phyloP scores from a whole-genome alignment of 64 coral and sea anemone species.

The Stichodactyla helianthus region DNA sequence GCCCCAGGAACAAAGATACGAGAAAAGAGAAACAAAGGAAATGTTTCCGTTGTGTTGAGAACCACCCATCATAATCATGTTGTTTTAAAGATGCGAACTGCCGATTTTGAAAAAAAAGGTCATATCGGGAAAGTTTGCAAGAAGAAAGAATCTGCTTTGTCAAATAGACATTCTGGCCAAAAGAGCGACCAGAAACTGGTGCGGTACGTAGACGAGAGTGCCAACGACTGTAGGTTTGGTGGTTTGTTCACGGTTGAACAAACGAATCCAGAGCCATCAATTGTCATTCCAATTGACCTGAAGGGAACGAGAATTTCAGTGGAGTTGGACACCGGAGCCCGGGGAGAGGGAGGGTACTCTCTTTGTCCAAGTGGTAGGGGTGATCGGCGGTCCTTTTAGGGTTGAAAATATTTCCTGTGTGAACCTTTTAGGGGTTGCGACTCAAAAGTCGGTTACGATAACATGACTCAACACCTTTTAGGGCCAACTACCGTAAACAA shows the following conservation, averaged over 20 bases:
- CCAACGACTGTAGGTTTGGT: not conserved
- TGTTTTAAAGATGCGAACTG: not conserved
- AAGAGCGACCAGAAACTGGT: not conserved
- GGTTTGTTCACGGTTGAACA: not conserved
- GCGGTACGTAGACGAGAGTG: not conserved
- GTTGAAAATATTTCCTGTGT: no score
- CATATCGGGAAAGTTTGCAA: not conserved
- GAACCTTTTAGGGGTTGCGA: no score
- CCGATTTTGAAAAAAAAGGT: conserved; percentile 13
- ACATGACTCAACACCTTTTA: no score
- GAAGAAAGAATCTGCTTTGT: not conserved
- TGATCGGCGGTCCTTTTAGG: no score
- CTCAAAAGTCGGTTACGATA: no score
- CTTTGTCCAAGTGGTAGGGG: no score
- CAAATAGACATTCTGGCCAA: not conserved
- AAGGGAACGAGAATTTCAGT: not conserved
- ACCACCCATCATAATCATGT: conserved; percentile 2
- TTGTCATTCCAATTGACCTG: not conserved
- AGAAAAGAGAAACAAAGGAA: not conserved
- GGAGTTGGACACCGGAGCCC: no score
- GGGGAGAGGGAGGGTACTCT: no score
- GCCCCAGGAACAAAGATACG: not conserved
- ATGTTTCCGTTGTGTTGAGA: conserved; percentile 5
- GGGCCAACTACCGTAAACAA: no score
- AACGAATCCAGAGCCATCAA: not conserved